These are phyloP conservation scores for Stratiomys singularior DNA, from an alignment of 2,888 invertebrate species.

Conservation along the genomic window DNA sequence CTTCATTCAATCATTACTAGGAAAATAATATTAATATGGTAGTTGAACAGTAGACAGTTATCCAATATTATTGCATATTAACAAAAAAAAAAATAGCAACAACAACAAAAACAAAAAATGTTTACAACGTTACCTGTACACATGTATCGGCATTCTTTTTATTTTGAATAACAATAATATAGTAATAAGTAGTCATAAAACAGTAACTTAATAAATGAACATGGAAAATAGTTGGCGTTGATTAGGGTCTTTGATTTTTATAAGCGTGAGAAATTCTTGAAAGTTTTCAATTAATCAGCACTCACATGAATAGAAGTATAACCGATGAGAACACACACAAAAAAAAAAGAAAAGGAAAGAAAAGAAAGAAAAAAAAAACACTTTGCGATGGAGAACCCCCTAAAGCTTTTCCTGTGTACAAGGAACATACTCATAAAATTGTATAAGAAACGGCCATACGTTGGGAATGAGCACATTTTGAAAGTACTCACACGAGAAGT, in stretches of 20 bases:
- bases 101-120: too few species aligned
- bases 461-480: too few species aligned
- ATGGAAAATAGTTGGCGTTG: neutral
- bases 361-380: too few species aligned
- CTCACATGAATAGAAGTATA: too few species aligned
- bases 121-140: neutral
- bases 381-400: too few species aligned
- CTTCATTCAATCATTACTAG: neutral
- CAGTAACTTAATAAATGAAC: constrained; percentile 14
- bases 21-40: constrained; percentile 3
- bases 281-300: constrained; percentile 8
- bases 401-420: too few species aligned
- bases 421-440: too few species aligned
- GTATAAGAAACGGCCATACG: too few species aligned
- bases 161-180: too few species aligned
- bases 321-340: too few species aligned
- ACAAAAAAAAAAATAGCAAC: neutral
- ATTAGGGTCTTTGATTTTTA: constrained; percentile 22
- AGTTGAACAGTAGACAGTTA: constrained; percentile 1
- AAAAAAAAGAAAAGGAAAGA: too few species aligned
- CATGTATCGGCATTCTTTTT: neutral
- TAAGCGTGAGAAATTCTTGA: constrained; percentile 4
- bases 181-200: neutral
- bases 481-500: too few species aligned
- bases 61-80: neutral